Evolutionary conservation across 2,797 vertebrate species (phyloP), one percentile per base, ranked within the genome.

Genomic region (Chrosomus eos): DNA sequence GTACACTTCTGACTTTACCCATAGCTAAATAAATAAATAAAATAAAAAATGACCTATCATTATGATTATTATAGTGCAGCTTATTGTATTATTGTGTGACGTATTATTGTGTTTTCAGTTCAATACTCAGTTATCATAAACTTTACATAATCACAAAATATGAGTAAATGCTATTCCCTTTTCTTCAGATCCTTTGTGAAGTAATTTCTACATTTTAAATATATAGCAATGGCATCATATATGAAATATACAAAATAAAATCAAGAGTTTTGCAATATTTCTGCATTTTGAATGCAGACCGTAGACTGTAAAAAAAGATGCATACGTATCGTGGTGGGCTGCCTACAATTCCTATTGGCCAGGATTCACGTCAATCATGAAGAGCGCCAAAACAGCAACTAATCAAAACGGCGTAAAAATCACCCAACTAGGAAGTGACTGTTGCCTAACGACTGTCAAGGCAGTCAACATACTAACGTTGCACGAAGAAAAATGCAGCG

Each of bases 401-500:
- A 84, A 87, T 84, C 70, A 84, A 87, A 87, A 66, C 67, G 3
- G 64, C 14, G 19, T 6, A 19, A 75, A 53, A 38, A 26, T 72
- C 74, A 6, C 21, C 26, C 28, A 43, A 87, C 67, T 18, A 85
- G 85, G 88, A 88, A 85, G 85, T 40, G 31, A 1, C n/a, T 31
- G 31, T 68, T 58, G 51, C 71, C 18, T 71, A 72, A 85, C 66
- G 82, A 83, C 80, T 8, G 7, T 1, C 14, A 43, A 23, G 1
- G 0, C 2, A 73, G n/a, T 26, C 31, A 81, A n/a, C 7, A 60
- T 13, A 9, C 2, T 7, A 77, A 68, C 51, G 33, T 36, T 36
- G 11, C 16, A 21, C 0, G 2, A n/a, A 13, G 38, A 67, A 91
- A 89, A 18, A 93, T 96, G 90, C 93, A 93, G 83, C 91, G 87